Evolutionary conservation across 2,797 vertebrate genomes (phyloP).

Genomic region (Hoplostethus mediterraneus): DNA sequence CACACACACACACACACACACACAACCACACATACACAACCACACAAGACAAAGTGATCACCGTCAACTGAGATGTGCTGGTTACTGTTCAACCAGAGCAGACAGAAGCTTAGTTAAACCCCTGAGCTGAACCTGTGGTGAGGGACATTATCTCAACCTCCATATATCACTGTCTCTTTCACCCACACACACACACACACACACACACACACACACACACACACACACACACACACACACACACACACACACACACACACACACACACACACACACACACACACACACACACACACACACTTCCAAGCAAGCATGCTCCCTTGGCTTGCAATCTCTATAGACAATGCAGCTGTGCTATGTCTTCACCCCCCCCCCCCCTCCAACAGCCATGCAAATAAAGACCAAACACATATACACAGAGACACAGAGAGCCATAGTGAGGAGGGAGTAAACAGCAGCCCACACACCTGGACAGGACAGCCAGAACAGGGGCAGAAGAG

Average conservation of each 20-base stretch:
- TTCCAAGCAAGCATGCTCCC: constrained; percentile 3
- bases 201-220: not conserved
- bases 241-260: constrained; percentile 46
- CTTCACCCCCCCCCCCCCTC: constrained; percentile 34
- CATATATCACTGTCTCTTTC: constrained; percentile 62
- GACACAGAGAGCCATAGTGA: constrained; percentile 52
- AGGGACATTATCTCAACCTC: constrained; percentile 62
- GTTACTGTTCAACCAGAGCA: constrained; percentile 71
- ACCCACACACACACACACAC: constrained; percentile 45
- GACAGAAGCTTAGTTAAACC: constrained; percentile 68
- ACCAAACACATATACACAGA: constrained; percentile 45
- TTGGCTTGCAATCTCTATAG: constrained; percentile 32
- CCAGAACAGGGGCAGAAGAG: constrained; percentile 32
- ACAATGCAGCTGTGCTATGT: constrained; percentile 68
- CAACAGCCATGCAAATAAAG: constrained; percentile 39
- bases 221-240: not conserved
- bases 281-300: not conserved
- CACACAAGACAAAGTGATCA: constrained; percentile 37
- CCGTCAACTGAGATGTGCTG: constrained; percentile 57
- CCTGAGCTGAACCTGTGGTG: constrained; percentile 61
- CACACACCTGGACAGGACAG: constrained; percentile 74
- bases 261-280: constrained; percentile 47
- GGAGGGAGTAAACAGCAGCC: constrained; percentile 64
- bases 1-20: constrained; percentile 10
- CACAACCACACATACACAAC: constrained; percentile 17